Base-by-base conservation (phyloP, 2,888 invertebrate species). In the Polydrusus pterygomalis region DNA sequence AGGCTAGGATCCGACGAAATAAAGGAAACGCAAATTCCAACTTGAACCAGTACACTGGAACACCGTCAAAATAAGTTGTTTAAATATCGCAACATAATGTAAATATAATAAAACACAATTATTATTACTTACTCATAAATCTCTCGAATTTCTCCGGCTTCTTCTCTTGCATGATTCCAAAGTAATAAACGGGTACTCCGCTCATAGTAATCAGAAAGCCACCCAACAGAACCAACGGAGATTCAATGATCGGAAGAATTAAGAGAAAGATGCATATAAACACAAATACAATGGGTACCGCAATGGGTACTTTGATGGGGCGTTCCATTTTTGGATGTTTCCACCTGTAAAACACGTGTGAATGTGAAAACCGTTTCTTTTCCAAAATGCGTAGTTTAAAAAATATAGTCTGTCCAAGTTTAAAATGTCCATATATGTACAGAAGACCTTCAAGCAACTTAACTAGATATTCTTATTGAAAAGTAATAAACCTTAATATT, bases 171-270 rank as follows among this genome's bases (percentile, higher is more conserved):
- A 89, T 89, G 49, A 96, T 91, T 47, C 96, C 93, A 0, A 92
- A 83, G 82, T 91, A 92, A 87, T 96, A 97, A 18, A 94, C 93
- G 0, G 97, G 97, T 76, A 97, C 90, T 0, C 97, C 97, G 30
- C 93, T 91, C n/a, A 93, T 85, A 0, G 96, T 95, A 83, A 97
- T 96, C 34, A 93, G 83, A 2, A 93, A 88, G 15, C 96, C 97
- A 85, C 94, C 92, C 7, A 93, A 91, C 40, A 96, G 95, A 84
- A 96, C 95, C 49, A 90, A 88, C 0, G 97, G 96, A 80, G 94
- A 92, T 82, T 93, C 94, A 82, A 94, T 91, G 70, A 94, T 91
- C 2, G 96, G 96, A 80, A 96, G 91, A 68, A 96, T 88, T 7
- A 97, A 90, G 54, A 97, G 89, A 81, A 96, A 93, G n/a, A 92